Conservation (phyloP, 2,113 vertebrate genomes). For the Elanoides forficatus region DNA sequence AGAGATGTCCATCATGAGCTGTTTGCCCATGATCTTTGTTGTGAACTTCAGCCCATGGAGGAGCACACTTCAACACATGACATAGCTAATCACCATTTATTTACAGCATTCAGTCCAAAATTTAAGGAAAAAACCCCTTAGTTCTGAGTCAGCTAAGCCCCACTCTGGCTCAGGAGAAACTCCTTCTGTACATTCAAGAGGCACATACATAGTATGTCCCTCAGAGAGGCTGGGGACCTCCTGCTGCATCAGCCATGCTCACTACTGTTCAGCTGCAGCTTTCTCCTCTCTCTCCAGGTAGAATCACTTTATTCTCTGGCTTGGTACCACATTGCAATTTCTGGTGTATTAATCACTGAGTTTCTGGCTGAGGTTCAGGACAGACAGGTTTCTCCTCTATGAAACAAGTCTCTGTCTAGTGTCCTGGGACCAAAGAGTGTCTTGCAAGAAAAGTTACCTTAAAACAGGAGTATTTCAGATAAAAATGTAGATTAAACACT, state of each 20-base stretch:
- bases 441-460: background rate
- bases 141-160: background rate
- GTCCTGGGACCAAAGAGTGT: background rate
- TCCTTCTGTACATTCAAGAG: background rate
- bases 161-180: background rate
- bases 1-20: background rate
- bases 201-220: accelerated
- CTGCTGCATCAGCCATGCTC: background rate
- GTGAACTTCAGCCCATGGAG: background rate
- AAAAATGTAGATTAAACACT: background rate
- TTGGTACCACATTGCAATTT: background rate
- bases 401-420: background rate
- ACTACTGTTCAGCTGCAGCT: background rate
- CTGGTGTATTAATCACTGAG: background rate
- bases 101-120: background rate
- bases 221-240: background rate
- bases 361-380: background rate
- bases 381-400: background rate
- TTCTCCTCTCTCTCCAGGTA: background rate
- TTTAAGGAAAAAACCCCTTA: background rate
- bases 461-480: background rate
- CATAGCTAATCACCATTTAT: background rate
- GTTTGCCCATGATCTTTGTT: background rate
- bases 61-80: background rate
- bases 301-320: background rate